These are phyloP conservation scores for Cynopterus sphinx DNA, from an alignment of 2,797 vertebrate species.

Conservation along the genomic window DNA sequence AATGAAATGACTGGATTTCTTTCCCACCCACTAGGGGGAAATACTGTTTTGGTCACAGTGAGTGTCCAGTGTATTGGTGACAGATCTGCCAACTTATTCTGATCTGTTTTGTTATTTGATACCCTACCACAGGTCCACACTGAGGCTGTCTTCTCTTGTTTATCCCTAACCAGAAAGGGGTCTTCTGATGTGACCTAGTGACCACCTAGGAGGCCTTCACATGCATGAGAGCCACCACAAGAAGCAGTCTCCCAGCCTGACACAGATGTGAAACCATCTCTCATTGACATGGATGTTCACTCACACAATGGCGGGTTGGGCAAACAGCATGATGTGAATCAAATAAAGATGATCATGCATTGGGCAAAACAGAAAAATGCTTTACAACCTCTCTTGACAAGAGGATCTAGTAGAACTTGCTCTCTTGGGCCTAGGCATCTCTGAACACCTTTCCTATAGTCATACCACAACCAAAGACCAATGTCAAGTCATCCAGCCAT, in stretches of 20 bases:
- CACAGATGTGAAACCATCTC: not conserved
- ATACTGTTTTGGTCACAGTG: slow-evolving; percentile 47
- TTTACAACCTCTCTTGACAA: not conserved
- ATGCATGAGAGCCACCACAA: not conserved
- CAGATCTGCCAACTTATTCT: not conserved
- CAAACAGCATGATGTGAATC: not conserved
- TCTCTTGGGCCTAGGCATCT: not conserved
- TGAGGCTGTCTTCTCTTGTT: not conserved
- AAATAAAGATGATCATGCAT: not conserved
- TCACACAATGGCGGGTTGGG: not conserved
- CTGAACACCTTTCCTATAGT: not conserved
- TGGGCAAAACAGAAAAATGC: not conserved
- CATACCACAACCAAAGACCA: not conserved
- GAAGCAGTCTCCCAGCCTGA: not conserved
- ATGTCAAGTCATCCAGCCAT: not conserved
- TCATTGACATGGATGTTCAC: not conserved
- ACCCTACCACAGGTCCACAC: not conserved
- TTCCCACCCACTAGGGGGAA: slow-evolving; percentile 30
- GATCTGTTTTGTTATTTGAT: not conserved
- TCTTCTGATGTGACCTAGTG: not conserved
- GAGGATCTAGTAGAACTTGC: not conserved
- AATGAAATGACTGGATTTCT: slow-evolving; percentile 57
- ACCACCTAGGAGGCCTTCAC: not conserved
- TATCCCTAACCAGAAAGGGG: not conserved
- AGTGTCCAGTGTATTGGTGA: not conserved